Evolutionary conservation across 1,140 invertebrate species (phyloP), one percentile per base, ranked within the genome.

Genomic region (Antheraea mylitta): DNA sequence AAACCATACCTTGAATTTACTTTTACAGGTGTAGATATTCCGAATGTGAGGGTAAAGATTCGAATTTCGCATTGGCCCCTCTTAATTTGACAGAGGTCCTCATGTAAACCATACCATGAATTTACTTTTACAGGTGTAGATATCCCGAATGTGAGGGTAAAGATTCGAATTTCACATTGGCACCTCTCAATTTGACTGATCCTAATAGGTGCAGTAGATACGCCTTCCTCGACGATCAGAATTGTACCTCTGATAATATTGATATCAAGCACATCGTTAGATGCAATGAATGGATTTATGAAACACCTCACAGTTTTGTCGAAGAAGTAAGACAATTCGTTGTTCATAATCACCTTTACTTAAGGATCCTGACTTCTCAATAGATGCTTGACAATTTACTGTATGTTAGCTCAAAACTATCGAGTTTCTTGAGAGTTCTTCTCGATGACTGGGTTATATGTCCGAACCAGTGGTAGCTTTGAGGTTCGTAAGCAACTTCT

Each of bases 101-200:
- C 22, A 30, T 30, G 22, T 30, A 30, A 30, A 4, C 22, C 22
- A 30, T 30, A 30, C 22, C 22, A 2, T 30, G 22, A 30, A 42
- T 37, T 18, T 38, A 7, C 38, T 13, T 37, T 42, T 42, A 18
- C 63, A 65, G 64, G 19, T 65, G 64, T 11, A 65, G 19, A 45
- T 65, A 65, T 18, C 7, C 64, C n/a, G 64, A 65, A 53, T 65
- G 64, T 16, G 38, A 65, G 9, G 45, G n/a, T 19, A 65, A 65
- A 7, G 18, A 45, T 13, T 45, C n/a, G 10, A 3, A 22, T 0
- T 19, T 13, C 19, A 11, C 5, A 48, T n/a, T n/a, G n/a, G n/a
- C n/a, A 53, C 64, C 38, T 19, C 6, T 53, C 45, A 53, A 53
- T 13, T 48, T 13, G 60, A 61, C 60, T 6, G 48, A 48, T 0